Base-by-base conservation (phyloP, 2,888 invertebrate genomes). In the Tetanocera ferruginea region DNA sequence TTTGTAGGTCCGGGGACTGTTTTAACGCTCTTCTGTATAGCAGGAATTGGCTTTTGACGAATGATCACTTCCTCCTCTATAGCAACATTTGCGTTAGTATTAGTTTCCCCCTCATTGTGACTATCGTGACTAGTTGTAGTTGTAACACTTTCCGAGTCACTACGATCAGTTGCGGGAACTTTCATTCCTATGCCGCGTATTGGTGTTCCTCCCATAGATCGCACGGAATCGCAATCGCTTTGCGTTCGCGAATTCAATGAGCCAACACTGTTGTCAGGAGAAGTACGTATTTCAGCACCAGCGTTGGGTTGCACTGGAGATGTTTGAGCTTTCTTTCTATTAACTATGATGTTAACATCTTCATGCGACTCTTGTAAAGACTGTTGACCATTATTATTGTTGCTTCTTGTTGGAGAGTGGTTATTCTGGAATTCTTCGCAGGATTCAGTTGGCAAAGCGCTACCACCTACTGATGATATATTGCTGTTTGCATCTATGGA, bases 91-190 rank as follows among this genome's bases (percentile, higher is more conserved):
- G 49, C 43, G 64, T 28, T 73, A n/a, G n/a, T 31, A 4, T 76
- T 78, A 28, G 37, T 62, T 8, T 82, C 82, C 28, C 76, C 71
- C 62, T 82, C 82, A 70, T 91, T 91, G 76, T 89, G 89, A 84
- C 94, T 94, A 84, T 95, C 95, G 88, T 95, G 95, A 88, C 95
- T 94, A 83, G 93, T 92, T 83, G 94, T 94, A 67, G 95, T 94
- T 25, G 95, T 94, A 80, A 96, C 93, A 83, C 95, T 96, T 88
- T 96, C 96, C 0, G 94, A 95, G 90, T 96, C 96, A 70, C 94
- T 94, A 79, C 93, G 93, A 86, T 92, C 93, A 62, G 91, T 90
- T 80, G 91, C 91, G 78, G 91, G 91, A 71, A 86, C 84, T 73
- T 85, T 84, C 73, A 87, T 83, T 72, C 87, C 87, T 72, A 90